These are phyloP conservation scores for Forbesichthys papilliferus DNA, from an alignment of 2,113 vertebrate species.

Conservation along the genomic window DNA sequence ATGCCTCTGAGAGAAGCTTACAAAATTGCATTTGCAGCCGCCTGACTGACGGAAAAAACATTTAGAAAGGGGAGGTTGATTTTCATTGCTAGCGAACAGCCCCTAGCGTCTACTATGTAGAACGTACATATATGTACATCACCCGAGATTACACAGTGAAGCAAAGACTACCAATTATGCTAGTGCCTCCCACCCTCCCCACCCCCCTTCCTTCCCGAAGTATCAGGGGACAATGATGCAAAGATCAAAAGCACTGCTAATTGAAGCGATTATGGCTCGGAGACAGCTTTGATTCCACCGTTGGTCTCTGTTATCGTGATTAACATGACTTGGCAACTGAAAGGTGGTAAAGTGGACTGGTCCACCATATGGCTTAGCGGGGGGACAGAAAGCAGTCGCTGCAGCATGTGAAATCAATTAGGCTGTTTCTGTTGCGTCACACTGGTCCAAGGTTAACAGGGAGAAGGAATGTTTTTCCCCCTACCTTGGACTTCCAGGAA, in stretches of 20 bases:
- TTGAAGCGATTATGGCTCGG: conserved; percentile 44
- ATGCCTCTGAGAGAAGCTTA: conserved; percentile 31
- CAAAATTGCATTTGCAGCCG: conserved; percentile 25
- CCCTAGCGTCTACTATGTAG: neutral
- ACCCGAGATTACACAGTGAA: conserved; percentile 18
- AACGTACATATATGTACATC: too few relatives aligned
- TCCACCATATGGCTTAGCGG: conserved; percentile 33
- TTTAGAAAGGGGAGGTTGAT: neutral
- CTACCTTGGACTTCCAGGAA: conserved; percentile 55
- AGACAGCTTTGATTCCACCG: conserved; percentile 43
- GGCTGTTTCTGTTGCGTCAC: conserved; percentile 36
- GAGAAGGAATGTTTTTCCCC: conserved; percentile 32
- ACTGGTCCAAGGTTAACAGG: conserved; percentile 24
- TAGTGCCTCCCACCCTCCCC: conserved; percentile 22
- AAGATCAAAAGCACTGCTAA: conserved; percentile 54
- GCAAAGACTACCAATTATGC: conserved; percentile 46
- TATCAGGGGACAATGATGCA: conserved; percentile 8
- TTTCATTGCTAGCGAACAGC: neutral
- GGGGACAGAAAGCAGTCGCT: conserved; percentile 33
- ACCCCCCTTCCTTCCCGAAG: conserved; percentile 11
- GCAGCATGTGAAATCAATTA: conserved; percentile 45
- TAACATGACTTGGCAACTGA: conserved; percentile 6
- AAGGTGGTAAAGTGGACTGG: conserved; percentile 8
- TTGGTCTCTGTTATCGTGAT: conserved; percentile 25
- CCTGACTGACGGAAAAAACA: conserved; percentile 9